Evolutionary conservation across 2,113 vertebrate species (phyloP).

Genomic region (Macheiramphus alcinus): DNA sequence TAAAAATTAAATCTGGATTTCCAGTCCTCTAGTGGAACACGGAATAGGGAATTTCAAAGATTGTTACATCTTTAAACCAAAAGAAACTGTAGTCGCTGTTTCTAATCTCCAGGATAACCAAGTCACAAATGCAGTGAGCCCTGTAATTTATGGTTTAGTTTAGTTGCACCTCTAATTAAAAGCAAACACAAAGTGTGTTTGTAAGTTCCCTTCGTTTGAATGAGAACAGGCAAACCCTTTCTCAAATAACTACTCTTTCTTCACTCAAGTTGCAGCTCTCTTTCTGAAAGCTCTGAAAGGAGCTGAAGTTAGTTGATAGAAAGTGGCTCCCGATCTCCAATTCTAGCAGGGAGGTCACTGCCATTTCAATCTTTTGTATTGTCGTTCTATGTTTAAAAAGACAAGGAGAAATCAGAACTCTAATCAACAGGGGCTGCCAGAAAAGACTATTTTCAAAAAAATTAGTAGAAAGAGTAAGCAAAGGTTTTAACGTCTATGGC

Average conservation of each 20-base stretch:
- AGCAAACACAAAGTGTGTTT: conserved; percentile 47
- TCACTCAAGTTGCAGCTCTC: neutral
- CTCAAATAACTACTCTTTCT: neutral
- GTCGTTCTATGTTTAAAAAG: conserved; percentile 36
- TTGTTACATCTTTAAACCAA: neutral
- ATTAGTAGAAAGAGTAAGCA: neutral
- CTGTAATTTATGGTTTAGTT: neutral
- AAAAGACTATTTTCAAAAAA: neutral
- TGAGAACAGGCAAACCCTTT: neutral
- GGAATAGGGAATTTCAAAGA: neutral
- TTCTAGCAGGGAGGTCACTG: conserved; percentile 71
- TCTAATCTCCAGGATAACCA: neutral
- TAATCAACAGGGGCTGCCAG: neutral
- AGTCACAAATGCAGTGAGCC: neutral
- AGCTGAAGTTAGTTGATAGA: conserved; percentile 53
- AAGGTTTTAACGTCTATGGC: neutral
- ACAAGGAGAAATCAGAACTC: conserved; percentile 66
- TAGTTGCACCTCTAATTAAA: conserved; percentile 34
- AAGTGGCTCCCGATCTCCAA: conserved; percentile 67
- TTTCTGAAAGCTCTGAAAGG: conserved; percentile 47
- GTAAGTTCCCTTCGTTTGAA: conserved; percentile 44
- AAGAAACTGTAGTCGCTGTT: neutral
- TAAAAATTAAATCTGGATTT: neutral
- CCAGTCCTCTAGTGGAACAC: neutral
- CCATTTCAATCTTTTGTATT: conserved; percentile 57